These are phyloP conservation scores for Andinoacara biseriatus DNA, from an alignment of 2,113 vertebrate genomes.

Conservation along the genomic window DNA sequence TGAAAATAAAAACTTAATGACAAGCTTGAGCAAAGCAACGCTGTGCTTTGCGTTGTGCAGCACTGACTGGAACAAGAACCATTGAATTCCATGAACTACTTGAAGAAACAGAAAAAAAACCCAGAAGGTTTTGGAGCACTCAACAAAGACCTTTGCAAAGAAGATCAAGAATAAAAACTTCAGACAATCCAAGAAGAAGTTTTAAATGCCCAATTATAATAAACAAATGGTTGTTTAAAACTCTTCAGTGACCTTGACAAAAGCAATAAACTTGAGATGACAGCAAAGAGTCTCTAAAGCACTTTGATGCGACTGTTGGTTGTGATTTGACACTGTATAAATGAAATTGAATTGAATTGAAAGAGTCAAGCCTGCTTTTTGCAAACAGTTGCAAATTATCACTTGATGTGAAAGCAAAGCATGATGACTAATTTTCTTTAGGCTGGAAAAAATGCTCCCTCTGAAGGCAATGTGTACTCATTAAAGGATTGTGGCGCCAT, in stretches of 20 bases:
- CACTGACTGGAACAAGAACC: background rate
- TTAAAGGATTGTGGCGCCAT: constrained; percentile 7
- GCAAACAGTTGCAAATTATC: background rate
- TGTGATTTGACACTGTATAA: too few relatives aligned
- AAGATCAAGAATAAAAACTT: too few relatives aligned
- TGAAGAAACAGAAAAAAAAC: background rate
- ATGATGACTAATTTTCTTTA: background rate
- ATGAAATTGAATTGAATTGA: too few relatives aligned
- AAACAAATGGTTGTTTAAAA: background rate
- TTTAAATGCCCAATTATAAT: background rate
- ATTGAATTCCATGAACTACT: background rate
- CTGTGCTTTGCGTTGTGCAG: background rate
- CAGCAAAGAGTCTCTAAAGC: background rate
- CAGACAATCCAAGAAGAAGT: too few relatives aligned
- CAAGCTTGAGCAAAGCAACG: background rate
- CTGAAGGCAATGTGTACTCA: background rate
- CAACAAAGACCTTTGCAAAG: background rate
- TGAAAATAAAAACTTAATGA: background rate
- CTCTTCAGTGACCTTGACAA: background rate
- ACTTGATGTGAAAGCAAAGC: background rate
- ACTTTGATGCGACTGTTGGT: too few relatives aligned
- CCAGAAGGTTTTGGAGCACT: background rate
- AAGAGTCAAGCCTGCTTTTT: background rate
- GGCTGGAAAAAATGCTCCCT: background rate
- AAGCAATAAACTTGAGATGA: background rate